phyloP scores from a whole-genome alignment of 2,113 vertebrate genomes.

The Phaethornis superciliosus region DNA sequence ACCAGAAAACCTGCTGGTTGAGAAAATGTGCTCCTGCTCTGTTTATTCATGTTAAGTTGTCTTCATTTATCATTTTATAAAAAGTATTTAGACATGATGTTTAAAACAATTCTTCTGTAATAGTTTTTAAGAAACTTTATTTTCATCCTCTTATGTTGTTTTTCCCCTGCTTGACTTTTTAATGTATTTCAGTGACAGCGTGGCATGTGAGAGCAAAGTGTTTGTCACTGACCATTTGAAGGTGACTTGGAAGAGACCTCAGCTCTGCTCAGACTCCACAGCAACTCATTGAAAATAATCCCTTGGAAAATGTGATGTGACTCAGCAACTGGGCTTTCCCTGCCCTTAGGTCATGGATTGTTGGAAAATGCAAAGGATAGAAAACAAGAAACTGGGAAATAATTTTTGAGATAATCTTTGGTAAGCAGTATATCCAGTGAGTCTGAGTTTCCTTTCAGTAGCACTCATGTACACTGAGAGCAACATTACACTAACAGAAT shows the following conservation, averaged over 20 bases:
- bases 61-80: neutral
- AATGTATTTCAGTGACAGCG: neutral
- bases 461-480: neutral
- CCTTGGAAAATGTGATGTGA: neutral
- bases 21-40: neutral
- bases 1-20: neutral
- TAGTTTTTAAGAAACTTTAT: neutral
- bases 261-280: neutral
- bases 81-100: neutral
- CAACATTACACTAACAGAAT: neutral
- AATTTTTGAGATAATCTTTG: neutral
- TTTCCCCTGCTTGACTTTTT: constrained; percentile 1
- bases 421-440: neutral
- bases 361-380: neutral
- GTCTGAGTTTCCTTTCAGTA: neutral
- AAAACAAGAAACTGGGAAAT: neutral
- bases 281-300: neutral
- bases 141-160: neutral
- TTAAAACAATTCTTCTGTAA: neutral
- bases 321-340: neutral
- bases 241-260: constrained; percentile 13
- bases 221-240: neutral
- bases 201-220: constrained; percentile 29
- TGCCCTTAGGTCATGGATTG: neutral
- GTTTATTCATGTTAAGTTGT: neutral